Conservation (phyloP, 2,113 vertebrate genomes). For the Gallinago jamesoni region DNA sequence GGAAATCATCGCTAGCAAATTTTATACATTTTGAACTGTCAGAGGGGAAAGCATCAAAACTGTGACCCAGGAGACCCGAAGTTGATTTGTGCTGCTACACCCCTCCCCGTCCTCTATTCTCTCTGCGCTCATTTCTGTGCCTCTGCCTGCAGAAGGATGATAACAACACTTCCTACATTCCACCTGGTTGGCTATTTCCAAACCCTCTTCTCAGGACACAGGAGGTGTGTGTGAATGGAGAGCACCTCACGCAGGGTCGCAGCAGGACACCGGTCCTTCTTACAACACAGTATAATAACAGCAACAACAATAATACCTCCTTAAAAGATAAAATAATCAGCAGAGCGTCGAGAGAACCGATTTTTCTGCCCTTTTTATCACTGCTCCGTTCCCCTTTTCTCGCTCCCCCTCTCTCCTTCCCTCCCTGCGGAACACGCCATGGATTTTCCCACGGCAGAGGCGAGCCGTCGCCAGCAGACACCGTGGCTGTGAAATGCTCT, state of each 20-base stretch:
- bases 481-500: background rate
- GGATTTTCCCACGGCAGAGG: background rate
- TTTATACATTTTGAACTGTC: background rate
- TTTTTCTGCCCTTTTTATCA: background rate
- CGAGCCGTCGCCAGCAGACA: background rate
- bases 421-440: background rate
- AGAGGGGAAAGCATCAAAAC: background rate
- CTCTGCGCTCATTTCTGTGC: background rate
- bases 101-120: background rate
- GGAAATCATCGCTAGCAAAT: background rate
- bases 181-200: background rate
- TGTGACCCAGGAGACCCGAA: background rate
- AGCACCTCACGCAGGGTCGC: background rate
- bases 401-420: background rate
- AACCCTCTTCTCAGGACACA: background rate
- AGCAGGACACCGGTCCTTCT: background rate
- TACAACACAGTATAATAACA: background rate
- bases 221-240: background rate
- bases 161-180: background rate
- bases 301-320: background rate
- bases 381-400: background rate
- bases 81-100: background rate
- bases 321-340: background rate
- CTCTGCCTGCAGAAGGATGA: background rate
- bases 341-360: background rate